Evolutionary conservation across 2,797 vertebrate genomes (phyloP), one percentile per base, ranked within the genome.

Genomic region (Onychomys leucogaster): DNA sequence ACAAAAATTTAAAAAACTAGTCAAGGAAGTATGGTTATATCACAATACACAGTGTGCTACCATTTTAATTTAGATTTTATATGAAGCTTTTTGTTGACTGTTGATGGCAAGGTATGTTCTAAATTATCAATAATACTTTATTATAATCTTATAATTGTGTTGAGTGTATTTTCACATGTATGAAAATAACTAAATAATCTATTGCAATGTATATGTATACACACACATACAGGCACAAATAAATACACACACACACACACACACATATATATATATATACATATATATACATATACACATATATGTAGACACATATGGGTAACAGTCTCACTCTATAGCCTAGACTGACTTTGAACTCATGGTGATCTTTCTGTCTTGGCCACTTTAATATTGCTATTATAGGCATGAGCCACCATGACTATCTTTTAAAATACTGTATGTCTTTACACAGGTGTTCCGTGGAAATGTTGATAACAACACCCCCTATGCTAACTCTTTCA

Each of bases 401-500:
- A 89, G 41, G 21, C 43, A n/a, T 9, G 55, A 34, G 37, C 11
- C 19, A 25, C 2, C n/a, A 59, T 17, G 57, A 0, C 23, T 21
- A 89, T 13, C 13, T 77, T 89, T 77, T 32, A 46, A 55, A 91
- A 91, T 91, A 9, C 21, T 69, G 2, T 75, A 29, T 95, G 17
- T 96, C 67, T 96, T 23, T 83, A 55, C 2, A 10, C 95, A 99
- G 99, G 99, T 99, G 95, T 99, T 99, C 97, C 99, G 98, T 96
- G 99, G 99, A 96, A 99, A 99, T 5, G 99, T 99, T 59, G 99
- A 99, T 97, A 99, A 99, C 98, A 99, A 99, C 94, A 99, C 99
- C 32, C 99, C 99, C 0, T 99, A 99, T 2, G 99, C 99, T 94
- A 99, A 99, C 98, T 99, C 99, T 73, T 99, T 99, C 98, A 99